phyloP scores from a whole-genome alignment of 2,113 vertebrate genomes.

The Sterna hirundo region DNA sequence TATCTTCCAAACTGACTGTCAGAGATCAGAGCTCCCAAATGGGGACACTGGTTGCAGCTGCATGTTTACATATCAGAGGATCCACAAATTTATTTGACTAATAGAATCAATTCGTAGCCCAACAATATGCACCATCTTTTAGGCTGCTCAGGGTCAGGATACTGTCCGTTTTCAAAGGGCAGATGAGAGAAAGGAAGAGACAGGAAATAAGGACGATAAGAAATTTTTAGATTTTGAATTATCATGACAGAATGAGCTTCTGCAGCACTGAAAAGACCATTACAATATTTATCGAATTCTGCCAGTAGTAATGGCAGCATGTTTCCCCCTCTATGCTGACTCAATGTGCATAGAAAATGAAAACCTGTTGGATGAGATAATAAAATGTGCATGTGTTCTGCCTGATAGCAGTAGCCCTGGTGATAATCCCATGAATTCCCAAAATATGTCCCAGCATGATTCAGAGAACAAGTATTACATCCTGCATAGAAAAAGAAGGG shows the following conservation, averaged over 20 bases:
- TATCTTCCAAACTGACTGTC: not conserved
- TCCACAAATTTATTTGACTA: not conserved
- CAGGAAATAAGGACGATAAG: not conserved
- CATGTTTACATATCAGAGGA: not conserved
- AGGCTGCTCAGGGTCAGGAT: not conserved
- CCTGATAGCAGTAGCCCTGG: constrained; percentile 62
- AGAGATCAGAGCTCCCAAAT: not conserved
- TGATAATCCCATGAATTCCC: constrained; percentile 68
- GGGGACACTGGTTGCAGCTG: not conserved
- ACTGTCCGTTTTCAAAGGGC: not conserved
- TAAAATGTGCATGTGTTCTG: constrained; percentile 63
- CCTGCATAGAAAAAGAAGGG: not conserved
- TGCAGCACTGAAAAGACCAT: not conserved
- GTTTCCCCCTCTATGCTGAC: constrained; percentile 5
- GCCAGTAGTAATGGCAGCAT: constrained; percentile 22
- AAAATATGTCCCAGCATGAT: constrained; percentile 49
- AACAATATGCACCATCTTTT: not conserved
- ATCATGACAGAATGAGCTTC: not conserved
- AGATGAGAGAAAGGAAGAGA: not conserved
- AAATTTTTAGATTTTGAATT: not conserved
- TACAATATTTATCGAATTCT: constrained; percentile 29
- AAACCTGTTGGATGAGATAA: constrained; percentile 66
- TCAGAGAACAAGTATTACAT: constrained; percentile 20
- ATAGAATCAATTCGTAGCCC: not conserved
- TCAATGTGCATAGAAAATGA: constrained; percentile 53